A percentile compares a stretch with the other conserved stretches of the same genome.
phyloP scores from a whole-genome alignment of 2,797 vertebrate genomes.

The Cyclura pinguis region DNA sequence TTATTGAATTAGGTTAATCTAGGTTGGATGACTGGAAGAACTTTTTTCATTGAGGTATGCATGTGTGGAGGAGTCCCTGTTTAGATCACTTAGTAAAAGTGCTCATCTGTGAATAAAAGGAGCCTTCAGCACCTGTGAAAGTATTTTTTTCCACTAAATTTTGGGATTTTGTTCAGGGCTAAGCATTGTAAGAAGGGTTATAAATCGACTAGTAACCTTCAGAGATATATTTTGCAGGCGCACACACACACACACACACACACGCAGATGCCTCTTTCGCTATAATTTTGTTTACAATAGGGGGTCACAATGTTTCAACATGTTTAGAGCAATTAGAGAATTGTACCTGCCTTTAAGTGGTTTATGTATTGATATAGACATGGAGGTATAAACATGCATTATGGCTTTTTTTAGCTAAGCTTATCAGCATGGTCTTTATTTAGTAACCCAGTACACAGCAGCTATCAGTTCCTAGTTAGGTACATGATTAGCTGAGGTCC shows the following conservation, averaged over 20 bases:
- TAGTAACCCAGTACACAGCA: constrained; percentile 31
- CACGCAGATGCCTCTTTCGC: neutral
- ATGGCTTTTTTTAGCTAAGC: constrained; percentile 1
- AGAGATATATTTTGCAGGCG: neutral
- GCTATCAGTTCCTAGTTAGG: constrained; percentile 52
- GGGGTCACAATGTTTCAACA: neutral
- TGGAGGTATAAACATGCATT: constrained; percentile 46
- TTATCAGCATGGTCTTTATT: constrained; percentile 48
- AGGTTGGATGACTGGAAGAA: neutral
- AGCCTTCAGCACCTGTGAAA: neutral
- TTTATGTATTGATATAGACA: neutral
- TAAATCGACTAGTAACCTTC: neutral
- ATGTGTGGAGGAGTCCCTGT: neutral
- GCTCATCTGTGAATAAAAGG: neutral
- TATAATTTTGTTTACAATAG: neutral
- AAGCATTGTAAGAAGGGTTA: neutral
- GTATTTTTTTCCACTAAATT: neutral
- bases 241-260: no score
- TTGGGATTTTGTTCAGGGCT: neutral
- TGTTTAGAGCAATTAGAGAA: constrained; percentile 29
- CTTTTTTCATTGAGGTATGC: neutral
- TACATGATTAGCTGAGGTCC: constrained; percentile 53
- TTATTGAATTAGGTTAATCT: neutral
- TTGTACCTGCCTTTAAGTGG: constrained; percentile 20
- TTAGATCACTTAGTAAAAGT: neutral